Base-by-base conservation (phyloP, 1,140 invertebrate genomes). In the Drosophila arizonae region DNA sequence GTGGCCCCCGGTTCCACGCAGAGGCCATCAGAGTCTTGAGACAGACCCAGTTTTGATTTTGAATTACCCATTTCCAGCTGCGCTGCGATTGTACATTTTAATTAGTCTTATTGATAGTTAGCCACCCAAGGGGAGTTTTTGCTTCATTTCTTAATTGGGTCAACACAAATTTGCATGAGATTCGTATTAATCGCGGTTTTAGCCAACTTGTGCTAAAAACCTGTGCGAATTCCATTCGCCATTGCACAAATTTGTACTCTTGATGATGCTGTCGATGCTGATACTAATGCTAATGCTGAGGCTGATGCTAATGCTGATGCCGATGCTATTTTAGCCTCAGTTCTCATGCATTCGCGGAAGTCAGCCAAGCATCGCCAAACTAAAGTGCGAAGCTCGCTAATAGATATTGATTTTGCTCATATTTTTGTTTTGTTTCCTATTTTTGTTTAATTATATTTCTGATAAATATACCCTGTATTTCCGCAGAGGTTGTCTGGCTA, bases 171-270 rank as follows among this genome's bases (percentile, higher is more conserved):
- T 84, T 85, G 64, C 81, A 81, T 70, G 58, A 70, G 63, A 30
- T 55, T 62, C 75, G 76, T 77, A 78, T 87, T 87, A 86, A 85
- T 86, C 87, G 78, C 71, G 60, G 6, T 9, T 66, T 85, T 85
- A 81, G 78, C 71, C 77, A 65, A 62, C 48, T 72, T 24, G 21
- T 24, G 21, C 21, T 24, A 24, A 50, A 56, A 46, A 41, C 60
- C 54, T 52, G 30, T 66, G 21, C 43, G 30, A 61, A 62, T 56
- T 61, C 45, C 26, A 36, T 33, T 50, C 10, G 48, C 21, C 26
- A 55, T 45, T 33, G 45, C 33, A 13, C 30, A 33, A 33, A 36
- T 36, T 36, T 36, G 0, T 36, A 36, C 28, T 30, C 28, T 30
- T 30, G 28, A 30, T 30, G 28, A 30, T 33, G 33, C 30, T 33